phyloP scores from a whole-genome alignment of 1,140 invertebrate genomes.

The Eurosta solidaginis region DNA sequence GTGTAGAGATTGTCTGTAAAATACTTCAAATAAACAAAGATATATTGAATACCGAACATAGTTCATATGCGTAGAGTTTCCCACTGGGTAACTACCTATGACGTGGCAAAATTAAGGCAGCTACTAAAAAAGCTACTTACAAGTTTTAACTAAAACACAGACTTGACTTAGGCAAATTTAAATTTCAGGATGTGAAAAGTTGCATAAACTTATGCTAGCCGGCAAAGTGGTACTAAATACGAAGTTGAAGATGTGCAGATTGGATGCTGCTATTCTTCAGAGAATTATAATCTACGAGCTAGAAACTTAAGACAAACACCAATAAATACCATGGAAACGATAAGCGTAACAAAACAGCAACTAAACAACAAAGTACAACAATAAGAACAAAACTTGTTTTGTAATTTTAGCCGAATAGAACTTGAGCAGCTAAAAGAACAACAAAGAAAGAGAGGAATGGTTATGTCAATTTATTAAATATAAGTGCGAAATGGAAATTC shows the following conservation, averaged over 20 bases:
- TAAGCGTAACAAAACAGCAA: constrained; percentile 12
- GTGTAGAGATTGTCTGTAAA: no score
- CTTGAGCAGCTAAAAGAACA: not conserved
- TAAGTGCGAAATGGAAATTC: not conserved
- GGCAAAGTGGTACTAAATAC: not conserved
- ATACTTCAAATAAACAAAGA: no score
- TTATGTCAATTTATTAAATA: not conserved
- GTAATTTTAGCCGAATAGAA: not conserved
- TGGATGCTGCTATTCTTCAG: constrained; percentile 10
- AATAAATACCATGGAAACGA: constrained; percentile 18
- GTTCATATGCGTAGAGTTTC: no score
- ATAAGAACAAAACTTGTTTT: constrained; percentile 5
- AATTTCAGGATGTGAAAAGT: constrained; percentile 4
- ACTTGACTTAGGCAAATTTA: not conserved
- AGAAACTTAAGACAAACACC: constrained; percentile 18
- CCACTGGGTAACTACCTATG: no score
- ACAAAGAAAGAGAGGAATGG: not conserved
- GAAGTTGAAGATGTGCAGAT: not conserved
- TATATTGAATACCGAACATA: no score
- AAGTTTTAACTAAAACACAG: not conserved
- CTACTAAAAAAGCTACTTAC: not conserved
- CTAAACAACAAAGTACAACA: constrained; percentile 21
- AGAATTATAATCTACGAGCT: not conserved
- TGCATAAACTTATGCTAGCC: not conserved
- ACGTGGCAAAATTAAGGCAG: not conserved